Conservation (phyloP, 2,797 vertebrate genomes). For the Crypturellus tataupa region DNA sequence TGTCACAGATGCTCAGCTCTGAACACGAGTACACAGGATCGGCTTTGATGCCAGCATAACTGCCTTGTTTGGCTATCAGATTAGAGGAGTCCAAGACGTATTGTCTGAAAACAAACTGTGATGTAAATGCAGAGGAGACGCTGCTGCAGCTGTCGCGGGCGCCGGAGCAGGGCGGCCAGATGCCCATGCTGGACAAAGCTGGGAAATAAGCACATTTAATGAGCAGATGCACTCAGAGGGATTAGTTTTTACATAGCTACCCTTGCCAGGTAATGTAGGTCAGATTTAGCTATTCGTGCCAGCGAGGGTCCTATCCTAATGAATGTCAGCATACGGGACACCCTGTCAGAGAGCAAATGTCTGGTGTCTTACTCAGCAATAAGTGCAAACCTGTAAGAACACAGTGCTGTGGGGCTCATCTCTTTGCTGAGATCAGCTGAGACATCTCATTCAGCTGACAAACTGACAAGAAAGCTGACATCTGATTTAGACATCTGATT, state of each 20-base stretch:
- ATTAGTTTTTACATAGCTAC: constrained; percentile 40
- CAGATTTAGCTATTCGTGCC: constrained; percentile 6
- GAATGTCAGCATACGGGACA: accelerated
- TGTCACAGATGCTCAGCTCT: background rate
- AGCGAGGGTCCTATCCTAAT: background rate
- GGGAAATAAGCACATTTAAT: background rate
- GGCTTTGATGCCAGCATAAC: background rate
- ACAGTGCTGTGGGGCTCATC: background rate
- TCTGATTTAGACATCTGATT: background rate
- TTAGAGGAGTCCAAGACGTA: background rate
- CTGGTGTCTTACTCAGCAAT: background rate
- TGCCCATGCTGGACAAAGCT: background rate
- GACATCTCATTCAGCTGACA: too few relatives aligned
- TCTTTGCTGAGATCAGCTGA: background rate
- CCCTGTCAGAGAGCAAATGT: background rate
- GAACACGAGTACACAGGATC: background rate
- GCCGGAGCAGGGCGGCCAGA: background rate
- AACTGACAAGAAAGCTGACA: too few relatives aligned
- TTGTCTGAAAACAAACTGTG: background rate
- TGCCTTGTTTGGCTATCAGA: constrained; percentile 14
- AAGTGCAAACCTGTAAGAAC: background rate
- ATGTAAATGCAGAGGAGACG: background rate
- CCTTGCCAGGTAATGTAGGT: constrained; percentile 31
- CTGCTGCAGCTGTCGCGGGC: constrained; percentile 1
- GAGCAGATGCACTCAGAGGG: constrained; percentile 30